Percentiles rank a stretch among this genome's conserved stretches.
phyloP scores from a whole-genome alignment of 2,113 vertebrate species.

The Phasianus colchicus region DNA sequence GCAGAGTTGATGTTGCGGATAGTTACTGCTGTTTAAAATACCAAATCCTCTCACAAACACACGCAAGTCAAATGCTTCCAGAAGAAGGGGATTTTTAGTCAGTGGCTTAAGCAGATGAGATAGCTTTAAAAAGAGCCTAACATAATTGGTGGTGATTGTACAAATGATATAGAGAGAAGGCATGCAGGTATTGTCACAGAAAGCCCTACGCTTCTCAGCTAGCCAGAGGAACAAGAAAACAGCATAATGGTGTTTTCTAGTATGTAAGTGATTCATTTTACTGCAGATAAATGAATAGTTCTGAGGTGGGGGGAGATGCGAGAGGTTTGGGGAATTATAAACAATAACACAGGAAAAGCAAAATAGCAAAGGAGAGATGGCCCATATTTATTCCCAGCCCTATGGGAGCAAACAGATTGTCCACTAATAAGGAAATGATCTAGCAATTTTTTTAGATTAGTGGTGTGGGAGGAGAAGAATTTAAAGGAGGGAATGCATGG shows the following conservation, averaged over 20 bases:
- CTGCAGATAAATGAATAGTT: conserved; percentile 7
- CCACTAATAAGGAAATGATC: conserved; percentile 68
- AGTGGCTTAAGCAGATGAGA: conserved; percentile 23
- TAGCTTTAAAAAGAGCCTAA: conserved; percentile 5
- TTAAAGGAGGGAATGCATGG: conserved; percentile 61
- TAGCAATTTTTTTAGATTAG: conserved; percentile 63
- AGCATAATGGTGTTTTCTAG: conserved; percentile 22
- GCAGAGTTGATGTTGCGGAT: conserved; percentile 45
- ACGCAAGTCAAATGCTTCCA: background rate
- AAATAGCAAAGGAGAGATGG: conserved; percentile 32
- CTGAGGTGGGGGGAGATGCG: accelerated
- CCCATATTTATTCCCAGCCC: conserved; percentile 24
- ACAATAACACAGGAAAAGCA: conserved; percentile 7
- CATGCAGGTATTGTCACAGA: background rate
- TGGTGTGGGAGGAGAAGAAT: conserved; percentile 60
- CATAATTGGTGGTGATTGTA: conserved; percentile 13
- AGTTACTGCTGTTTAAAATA: background rate
- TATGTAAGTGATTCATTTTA: conserved; percentile 21
- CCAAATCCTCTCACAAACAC: conserved; percentile 9
- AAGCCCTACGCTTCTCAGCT: background rate
- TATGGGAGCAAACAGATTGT: conserved; percentile 68
- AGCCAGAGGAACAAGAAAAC: background rate
- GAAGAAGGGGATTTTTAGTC: conserved; percentile 28
- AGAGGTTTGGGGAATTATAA: conserved; percentile 26
- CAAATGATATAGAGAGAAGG: background rate